Conservation (phyloP, 2,888 invertebrate species). For the Pseudeuparius sepicola region DNA sequence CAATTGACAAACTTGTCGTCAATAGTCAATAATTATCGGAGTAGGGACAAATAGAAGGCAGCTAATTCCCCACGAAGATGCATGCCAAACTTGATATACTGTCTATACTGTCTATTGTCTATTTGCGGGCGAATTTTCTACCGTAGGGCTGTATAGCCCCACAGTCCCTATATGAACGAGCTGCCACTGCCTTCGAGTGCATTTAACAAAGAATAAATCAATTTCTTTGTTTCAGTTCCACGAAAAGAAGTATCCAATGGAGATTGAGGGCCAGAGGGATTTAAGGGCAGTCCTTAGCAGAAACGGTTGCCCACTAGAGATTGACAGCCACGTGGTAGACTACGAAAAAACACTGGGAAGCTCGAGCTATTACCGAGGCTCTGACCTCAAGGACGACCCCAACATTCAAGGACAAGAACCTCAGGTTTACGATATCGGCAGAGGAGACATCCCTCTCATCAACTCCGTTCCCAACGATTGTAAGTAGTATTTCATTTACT, state of each 20-base stretch:
- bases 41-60: too few relatives aligned
- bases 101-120: too few relatives aligned
- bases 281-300: conserved; percentile 43
- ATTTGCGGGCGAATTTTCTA: too few relatives aligned
- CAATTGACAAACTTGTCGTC: too few relatives aligned
- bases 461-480: not conserved
- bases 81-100: too few relatives aligned
- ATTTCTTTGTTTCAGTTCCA: conserved; percentile 42
- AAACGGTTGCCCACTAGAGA: conserved; percentile 40
- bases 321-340: conserved; percentile 38
- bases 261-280: conserved; percentile 43
- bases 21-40: too few relatives aligned
- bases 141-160: too few relatives aligned
- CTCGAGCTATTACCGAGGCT: too few relatives aligned
- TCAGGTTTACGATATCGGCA: conserved; percentile 30
- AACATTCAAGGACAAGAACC: conserved; percentile 39
- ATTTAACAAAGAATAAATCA: too few relatives aligned
- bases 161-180: too few relatives aligned
- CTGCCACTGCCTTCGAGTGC: too few relatives aligned
- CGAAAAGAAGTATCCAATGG: conserved; percentile 48
- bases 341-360: conserved; percentile 24
- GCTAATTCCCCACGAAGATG: too few relatives aligned
- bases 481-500: conserved; percentile 3
- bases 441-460: conserved; percentile 60
- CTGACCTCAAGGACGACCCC: conserved; percentile 32